Evolutionary conservation across 2,113 vertebrate genomes (phyloP).

Genomic region (Apus apus): DNA sequence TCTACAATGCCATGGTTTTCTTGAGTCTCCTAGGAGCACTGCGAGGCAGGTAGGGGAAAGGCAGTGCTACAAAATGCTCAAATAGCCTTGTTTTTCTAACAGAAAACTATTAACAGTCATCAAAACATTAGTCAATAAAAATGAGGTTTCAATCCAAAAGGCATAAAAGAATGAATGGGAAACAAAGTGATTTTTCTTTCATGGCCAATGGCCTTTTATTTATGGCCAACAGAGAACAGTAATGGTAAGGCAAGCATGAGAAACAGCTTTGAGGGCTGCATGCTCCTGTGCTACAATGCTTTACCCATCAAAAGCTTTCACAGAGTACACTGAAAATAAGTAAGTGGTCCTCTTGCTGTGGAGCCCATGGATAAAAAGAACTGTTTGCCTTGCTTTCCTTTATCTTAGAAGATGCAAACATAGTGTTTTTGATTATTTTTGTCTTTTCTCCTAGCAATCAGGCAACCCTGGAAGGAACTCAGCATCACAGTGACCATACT

Average conservation of each 20-base stretch:
- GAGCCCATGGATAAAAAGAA: not conserved
- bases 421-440: not conserved
- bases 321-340: not conserved
- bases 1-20: not conserved
- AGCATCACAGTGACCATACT: not conserved
- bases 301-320: not conserved
- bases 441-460: not conserved
- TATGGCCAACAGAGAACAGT: not conserved
- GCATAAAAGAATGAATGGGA: not conserved
- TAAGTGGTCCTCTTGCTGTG: not conserved
- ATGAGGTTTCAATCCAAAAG: not conserved
- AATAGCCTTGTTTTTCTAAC: not conserved
- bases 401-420: not conserved
- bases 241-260: not conserved
- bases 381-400: not conserved
- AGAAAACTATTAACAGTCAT: not conserved
- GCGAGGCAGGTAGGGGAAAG: not conserved
- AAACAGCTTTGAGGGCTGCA: fast-evolving
- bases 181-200: not conserved
- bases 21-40: not conserved
- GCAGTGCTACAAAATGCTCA: not conserved
- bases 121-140: not conserved
- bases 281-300: not conserved
- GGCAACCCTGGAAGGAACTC: not conserved
- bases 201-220: not conserved